Percentiles rank a stretch among this genome's conserved stretches.
These are phyloP conservation scores for Tokudaia tokunoshimensis DNA, from an alignment of 2,797 vertebrate genomes.

Conservation along the genomic window DNA sequence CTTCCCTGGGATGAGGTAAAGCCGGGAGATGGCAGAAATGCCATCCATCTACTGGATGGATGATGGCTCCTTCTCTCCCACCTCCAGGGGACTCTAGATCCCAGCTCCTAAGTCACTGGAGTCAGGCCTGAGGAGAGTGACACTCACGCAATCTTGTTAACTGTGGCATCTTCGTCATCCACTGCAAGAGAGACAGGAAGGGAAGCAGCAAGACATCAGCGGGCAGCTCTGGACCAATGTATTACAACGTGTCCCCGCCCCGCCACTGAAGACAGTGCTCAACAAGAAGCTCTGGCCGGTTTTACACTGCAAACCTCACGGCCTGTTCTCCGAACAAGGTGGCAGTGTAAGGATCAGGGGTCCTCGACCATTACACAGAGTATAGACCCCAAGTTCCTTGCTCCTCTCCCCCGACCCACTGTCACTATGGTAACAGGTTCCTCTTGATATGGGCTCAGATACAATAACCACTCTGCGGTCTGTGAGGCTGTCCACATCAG, in stretches of 20 bases:
- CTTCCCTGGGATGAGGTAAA: constrained; percentile 20
- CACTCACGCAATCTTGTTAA: constrained; percentile 99
- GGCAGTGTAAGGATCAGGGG: not conserved
- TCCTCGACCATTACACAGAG: not conserved
- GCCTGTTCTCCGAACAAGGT: not conserved
- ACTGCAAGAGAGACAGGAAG: constrained; percentile 86
- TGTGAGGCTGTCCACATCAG: constrained; percentile 29
- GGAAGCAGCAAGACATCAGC: constrained; percentile 41
- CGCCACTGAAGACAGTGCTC: not conserved
- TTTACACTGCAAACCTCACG: not conserved
- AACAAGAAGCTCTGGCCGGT: not conserved
- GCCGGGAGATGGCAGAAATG: constrained; percentile 54
- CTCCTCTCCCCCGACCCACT: not conserved
- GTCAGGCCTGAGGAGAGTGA: not conserved
- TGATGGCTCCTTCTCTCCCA: not conserved
- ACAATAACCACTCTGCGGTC: not conserved
- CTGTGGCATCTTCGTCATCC: constrained; percentile 96
- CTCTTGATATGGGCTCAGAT: constrained; percentile 51
- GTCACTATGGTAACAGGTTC: constrained; percentile 26
- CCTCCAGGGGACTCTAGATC: not conserved
- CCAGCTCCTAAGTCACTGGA: not conserved
- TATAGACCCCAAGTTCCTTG: not conserved
- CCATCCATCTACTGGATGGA: not conserved
- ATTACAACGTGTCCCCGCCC: too few species aligned
- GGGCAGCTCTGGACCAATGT: not conserved